Evolutionary conservation across 1,140 invertebrate species (phyloP).

Genomic region (Drosophila asahinai): DNA sequence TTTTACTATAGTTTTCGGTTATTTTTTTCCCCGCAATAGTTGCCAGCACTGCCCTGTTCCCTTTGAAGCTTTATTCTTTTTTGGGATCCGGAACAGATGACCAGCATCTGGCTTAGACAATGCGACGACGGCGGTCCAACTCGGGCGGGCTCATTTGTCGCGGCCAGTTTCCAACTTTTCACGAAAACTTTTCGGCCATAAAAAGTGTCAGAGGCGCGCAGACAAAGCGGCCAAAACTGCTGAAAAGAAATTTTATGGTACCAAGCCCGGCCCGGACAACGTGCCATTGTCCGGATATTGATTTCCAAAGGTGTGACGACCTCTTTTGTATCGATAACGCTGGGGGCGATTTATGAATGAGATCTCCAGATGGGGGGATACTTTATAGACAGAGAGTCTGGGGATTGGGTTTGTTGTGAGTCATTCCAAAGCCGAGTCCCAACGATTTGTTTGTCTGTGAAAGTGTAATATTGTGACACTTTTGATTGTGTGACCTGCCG

Average conservation of each 20-base stretch:
- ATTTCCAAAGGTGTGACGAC: conserved; percentile 78
- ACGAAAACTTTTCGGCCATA: conserved; percentile 69
- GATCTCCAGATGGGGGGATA: conserved; percentile 43
- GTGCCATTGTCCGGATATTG: conserved; percentile 68
- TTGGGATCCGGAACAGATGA: conserved; percentile 65
- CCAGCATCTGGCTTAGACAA: conserved; percentile 74
- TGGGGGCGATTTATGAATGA: conserved; percentile 76
- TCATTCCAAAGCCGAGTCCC: conserved; percentile 28
- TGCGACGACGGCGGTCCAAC: conserved; percentile 74
- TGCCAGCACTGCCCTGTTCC: neutral
- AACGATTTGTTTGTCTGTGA: conserved; percentile 75
- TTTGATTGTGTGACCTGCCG: conserved; percentile 68
- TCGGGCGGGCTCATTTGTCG: conserved; percentile 81
- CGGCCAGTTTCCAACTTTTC: conserved; percentile 56
- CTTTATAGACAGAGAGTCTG: conserved; percentile 72
- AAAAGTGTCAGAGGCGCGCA: conserved; percentile 70
- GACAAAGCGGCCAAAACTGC: conserved; percentile 55
- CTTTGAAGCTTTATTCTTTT: neutral
- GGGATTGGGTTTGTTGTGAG: conserved; percentile 31
- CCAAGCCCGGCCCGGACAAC: conserved; percentile 21
- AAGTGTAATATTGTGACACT: conserved; percentile 85
- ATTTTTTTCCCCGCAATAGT: neutral
- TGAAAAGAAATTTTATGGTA: conserved; percentile 68
- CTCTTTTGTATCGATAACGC: conserved; percentile 68
- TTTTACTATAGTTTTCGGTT: neutral